Conservation (phyloP, 2,113 vertebrate species). For the Raja brachyura region DNA sequence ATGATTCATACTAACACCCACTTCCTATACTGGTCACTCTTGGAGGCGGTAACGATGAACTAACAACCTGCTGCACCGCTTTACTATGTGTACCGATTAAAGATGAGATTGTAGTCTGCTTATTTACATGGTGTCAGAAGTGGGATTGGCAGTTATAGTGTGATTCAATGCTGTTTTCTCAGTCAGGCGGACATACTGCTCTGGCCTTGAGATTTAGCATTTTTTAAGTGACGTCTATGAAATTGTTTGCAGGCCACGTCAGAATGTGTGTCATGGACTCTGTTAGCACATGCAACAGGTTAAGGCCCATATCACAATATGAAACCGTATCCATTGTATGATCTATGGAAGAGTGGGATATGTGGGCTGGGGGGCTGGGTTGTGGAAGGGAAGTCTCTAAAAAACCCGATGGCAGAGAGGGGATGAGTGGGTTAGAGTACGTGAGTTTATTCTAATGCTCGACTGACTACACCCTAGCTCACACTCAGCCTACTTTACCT, state of each 20-base stretch:
- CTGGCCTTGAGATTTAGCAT: not conserved
- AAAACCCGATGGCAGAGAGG: not conserved
- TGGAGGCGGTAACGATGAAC: too few species aligned
- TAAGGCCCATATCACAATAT: not conserved
- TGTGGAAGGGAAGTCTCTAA: too few species aligned
- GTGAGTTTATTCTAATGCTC: not conserved
- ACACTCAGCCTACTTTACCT: not conserved
- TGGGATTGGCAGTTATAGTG: not conserved
- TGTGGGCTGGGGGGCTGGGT: not conserved
- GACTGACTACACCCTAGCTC: not conserved
- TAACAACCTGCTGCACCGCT: too few species aligned
- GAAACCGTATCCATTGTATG: not conserved
- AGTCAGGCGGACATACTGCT: not conserved
- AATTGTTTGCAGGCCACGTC: not conserved
- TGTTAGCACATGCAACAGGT: not conserved
- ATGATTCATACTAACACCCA: too few species aligned
- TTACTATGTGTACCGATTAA: too few species aligned
- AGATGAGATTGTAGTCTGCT: too few species aligned
- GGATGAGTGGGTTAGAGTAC: not conserved
- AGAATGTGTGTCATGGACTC: too few species aligned
- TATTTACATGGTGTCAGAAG: too few species aligned
- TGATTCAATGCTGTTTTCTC: not conserved
- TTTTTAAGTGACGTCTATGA: not conserved
- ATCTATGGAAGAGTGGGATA: too few species aligned
- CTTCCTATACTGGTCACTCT: too few species aligned